Conservation (phyloP, 1,140 invertebrate species). For the Pseudobourletiella spinata region DNA sequence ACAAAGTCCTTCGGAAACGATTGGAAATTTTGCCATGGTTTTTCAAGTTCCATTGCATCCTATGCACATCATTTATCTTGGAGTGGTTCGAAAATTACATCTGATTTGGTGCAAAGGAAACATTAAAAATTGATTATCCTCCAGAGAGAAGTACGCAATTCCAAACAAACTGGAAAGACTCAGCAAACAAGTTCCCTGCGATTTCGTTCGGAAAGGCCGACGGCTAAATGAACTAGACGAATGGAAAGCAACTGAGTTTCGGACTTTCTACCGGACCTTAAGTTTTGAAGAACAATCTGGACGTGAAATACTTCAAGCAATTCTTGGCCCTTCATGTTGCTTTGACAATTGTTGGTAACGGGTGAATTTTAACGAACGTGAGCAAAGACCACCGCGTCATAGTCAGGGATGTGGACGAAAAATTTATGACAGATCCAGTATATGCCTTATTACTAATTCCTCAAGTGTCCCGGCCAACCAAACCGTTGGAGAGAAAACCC, state of each 20-base stretch:
- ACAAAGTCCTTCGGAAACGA: background rate
- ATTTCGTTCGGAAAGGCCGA: slow-evolving; percentile 42
- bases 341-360: background rate
- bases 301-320: background rate
- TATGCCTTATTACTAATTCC: no score
- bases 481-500: no score
- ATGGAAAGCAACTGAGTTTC: slow-evolving; percentile 47
- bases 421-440: no score
- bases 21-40: slow-evolving; percentile 30
- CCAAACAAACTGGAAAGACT: background rate
- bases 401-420: no score
- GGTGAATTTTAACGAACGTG: no score
- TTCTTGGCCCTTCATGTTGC: background rate
- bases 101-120: background rate
- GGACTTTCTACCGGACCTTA: slow-evolving; percentile 43
- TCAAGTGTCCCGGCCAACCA: no score
- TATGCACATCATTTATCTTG: slow-evolving; percentile 36
- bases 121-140: no score
- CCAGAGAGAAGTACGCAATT: background rate
- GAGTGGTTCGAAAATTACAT: slow-evolving; percentile 34
- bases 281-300: slow-evolving; percentile 38
- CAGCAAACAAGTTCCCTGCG: slow-evolving; percentile 29
- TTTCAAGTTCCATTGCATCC: slow-evolving; percentile 34
- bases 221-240: slow-evolving; percentile 37
- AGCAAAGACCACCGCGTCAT: no score